Evolutionary conservation across 2,797 vertebrate species (phyloP).

Genomic region (Percopsis omiscomaycus): DNA sequence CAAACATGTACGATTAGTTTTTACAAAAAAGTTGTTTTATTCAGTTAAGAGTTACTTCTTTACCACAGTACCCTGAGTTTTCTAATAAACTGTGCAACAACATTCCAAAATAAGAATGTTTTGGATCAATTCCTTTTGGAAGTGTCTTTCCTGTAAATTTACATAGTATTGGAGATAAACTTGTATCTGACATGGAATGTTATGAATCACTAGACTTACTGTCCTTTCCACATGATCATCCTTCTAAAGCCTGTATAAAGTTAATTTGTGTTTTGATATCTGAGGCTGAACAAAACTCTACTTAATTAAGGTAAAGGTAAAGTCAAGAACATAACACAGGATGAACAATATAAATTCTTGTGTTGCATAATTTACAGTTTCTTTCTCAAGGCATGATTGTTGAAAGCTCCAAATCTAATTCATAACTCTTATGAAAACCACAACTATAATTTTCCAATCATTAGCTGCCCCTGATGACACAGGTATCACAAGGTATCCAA

Average conservation of each 20-base stretch:
- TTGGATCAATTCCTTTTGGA: neutral
- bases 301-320: neutral
- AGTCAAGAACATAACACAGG: no score
- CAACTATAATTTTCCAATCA: neutral
- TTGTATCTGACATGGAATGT: neutral
- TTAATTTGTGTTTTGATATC: conserved; percentile 9
- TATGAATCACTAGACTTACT: neutral
- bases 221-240: neutral
- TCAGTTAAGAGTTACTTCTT: conserved; percentile 27
- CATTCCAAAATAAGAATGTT: neutral
- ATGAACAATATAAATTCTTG: neutral
- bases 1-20: neutral
- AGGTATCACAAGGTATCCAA: conserved; percentile 12
- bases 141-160: conserved; percentile 12
- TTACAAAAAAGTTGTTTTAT: conserved; percentile 25
- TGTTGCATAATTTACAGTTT: conserved; percentile 1
- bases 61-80: conserved; percentile 13
- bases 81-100: conserved; percentile 24
- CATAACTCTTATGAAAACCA: conserved; percentile 3
- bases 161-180: conserved; percentile 22
- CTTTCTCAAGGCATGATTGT: neutral
- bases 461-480: conserved; percentile 21
- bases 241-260: no score
- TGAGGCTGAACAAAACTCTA: neutral
- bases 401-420: neutral